Conservation (phyloP, 2,888 invertebrate species). For the Mythimna impura region DNA sequence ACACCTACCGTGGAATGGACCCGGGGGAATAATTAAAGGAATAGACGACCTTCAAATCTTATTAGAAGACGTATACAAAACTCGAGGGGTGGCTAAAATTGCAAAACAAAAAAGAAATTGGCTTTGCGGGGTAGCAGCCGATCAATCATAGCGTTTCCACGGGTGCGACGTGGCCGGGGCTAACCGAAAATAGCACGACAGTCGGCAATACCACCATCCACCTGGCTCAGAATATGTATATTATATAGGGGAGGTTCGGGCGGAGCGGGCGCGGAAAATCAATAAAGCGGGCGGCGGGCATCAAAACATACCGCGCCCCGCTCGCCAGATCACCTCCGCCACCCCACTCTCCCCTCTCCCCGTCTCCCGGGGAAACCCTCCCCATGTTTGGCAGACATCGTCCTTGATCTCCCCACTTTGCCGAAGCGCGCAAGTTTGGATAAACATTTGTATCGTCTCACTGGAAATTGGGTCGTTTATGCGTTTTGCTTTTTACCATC, state of each 20-base stretch:
- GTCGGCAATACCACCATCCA: constrained; percentile 77
- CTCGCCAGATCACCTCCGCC: constrained; percentile 71
- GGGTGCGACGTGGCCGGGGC: constrained; percentile 77
- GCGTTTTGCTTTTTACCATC: constrained; percentile 77
- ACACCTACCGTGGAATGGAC: constrained; percentile 20
- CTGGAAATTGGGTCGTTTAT: constrained; percentile 88
- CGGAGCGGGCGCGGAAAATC: constrained; percentile 85
- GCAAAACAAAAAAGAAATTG: constrained; percentile 71
- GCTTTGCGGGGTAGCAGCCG: constrained; percentile 69
- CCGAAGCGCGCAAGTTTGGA: constrained; percentile 86
- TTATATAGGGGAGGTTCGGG: constrained; percentile 83
- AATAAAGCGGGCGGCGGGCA: constrained; percentile 88
- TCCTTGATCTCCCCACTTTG: constrained; percentile 88
- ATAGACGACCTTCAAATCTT: constrained; percentile 56
- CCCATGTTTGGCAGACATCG: constrained; percentile 90
- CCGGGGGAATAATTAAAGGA: constrained; percentile 29
- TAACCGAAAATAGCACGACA: constrained; percentile 87
- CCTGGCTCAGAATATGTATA: constrained; percentile 81
- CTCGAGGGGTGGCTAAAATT: constrained; percentile 58
- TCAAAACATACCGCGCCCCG: constrained; percentile 86
- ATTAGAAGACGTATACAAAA: constrained; percentile 44
- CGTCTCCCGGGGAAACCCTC: constrained; percentile 89
- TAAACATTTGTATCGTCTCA: constrained; percentile 88
- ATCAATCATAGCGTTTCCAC: constrained; percentile 84
- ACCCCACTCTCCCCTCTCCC: constrained; percentile 65